Evolutionary conservation across 2,888 invertebrate species (phyloP), one percentile per base, ranked within the genome.

Genomic region (Dorcus parallelipipedus): DNA sequence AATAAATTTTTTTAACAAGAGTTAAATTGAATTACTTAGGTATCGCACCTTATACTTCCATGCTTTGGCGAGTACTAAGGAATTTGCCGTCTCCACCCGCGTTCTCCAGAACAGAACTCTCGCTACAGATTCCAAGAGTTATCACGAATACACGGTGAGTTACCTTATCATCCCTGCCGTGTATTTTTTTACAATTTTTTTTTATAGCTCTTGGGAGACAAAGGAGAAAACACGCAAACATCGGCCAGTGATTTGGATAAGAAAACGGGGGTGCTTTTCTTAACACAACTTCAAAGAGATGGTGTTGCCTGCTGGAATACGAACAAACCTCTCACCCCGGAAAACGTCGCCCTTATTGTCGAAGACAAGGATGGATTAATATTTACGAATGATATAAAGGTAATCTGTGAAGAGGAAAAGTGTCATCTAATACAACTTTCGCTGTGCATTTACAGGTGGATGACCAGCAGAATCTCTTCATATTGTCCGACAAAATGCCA

Each of bases 251-350:
- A 82, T 69, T 85, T 86, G 64, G 91, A 93, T 70, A 80, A 82
- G 49, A 81, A 83, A 61, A 86, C 86, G 0, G 86, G 84, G 33
- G 86, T 89, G 8, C 78, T 91, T 58, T 91, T 92, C 78, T 88
- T 91, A 67, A 88, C 90, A 2, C 89, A 90, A 81, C 80, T 89
- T 39, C 90, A 89, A 73, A 87, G 84, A 68, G 87, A 93, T 70
- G 91, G 88, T 0, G 82, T 93, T 2, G 89, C 87, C 1, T 93
- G 93, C 74, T 93, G 93, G 93, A 91, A 93, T 72, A 82, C 84
- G 0, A 81, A 82, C 52, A 85, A 84, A 64, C 84, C 86, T 0
- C 84, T 89, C 68, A 85, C 81, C 26, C 78, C 84, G 0, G 85
- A 86, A 48, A 89, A 83, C 70, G 82, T 88, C 70, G 88, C 84